Conservation (phyloP, 2,113 vertebrate genomes). For the Mormyrus iriodes region DNA sequence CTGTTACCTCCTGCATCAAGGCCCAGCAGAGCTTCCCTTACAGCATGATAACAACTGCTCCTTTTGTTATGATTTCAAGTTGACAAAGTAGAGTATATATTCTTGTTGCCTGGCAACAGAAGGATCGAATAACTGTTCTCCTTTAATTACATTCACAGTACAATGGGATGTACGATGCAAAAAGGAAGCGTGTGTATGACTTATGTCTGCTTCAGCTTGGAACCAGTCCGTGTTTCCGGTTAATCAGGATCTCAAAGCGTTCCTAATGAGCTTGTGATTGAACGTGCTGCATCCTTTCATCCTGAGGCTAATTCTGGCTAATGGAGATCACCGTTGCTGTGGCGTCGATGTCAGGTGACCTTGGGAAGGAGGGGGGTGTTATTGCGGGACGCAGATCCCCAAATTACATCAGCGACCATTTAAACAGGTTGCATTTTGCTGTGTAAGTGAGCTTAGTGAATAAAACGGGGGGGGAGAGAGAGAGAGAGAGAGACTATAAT, state of each 20-base stretch:
- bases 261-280: background rate
- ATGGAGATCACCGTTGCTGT: background rate
- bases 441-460: background rate
- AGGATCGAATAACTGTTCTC: background rate
- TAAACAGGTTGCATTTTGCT: background rate
- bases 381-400: background rate
- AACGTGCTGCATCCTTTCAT: background rate
- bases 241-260: background rate
- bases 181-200: background rate
- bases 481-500: conserved; percentile 2
- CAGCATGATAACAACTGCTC: background rate
- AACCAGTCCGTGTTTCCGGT: background rate
- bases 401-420: background rate
- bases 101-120: conserved; percentile 9
- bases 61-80: background rate
- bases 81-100: background rate
- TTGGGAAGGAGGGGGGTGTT: background rate
- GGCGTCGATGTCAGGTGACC: background rate
- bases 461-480: background rate
- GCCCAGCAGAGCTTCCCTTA: background rate
- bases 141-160: background rate
- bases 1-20: background rate
- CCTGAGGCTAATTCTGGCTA: background rate
- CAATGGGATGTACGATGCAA: background rate
- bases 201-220: background rate